A percentile compares a stretch with the other conserved stretches of the same genome.
Evolutionary conservation across 1,140 invertebrate genomes (phyloP).

Genomic region (Coenobita brevimanus): DNA sequence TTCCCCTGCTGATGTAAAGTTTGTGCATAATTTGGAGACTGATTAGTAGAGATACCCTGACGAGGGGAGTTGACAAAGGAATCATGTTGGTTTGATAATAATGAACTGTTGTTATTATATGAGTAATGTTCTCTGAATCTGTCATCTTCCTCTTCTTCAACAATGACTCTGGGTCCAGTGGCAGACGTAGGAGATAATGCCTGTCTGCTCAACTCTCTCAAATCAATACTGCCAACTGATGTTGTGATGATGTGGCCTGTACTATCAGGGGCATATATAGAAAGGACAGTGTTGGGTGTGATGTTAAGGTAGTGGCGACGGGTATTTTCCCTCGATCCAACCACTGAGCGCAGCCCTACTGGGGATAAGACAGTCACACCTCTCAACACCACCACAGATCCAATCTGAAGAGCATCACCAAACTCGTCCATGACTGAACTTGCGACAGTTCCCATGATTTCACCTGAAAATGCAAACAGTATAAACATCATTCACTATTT

Average conservation of each 20-base stretch:
- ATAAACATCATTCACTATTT: too few relatives aligned
- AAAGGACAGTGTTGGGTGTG: constrained; percentile 31
- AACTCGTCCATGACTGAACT: constrained; percentile 42
- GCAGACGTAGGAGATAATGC: background rate
- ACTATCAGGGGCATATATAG: constrained; percentile 51
- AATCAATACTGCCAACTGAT: background rate
- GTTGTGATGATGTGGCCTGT: constrained; percentile 21
- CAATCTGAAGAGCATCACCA: background rate
- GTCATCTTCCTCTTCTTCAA: constrained; percentile 47
- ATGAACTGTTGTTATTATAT: background rate
- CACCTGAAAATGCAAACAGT: constrained; percentile 28
- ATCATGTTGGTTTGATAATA: constrained; percentile 4
- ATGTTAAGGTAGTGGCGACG: constrained; percentile 53
- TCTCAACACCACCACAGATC: constrained; percentile 36
- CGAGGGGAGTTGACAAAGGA: background rate
- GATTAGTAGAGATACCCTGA: background rate
- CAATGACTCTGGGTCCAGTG: constrained; percentile 13
- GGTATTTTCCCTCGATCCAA: background rate
- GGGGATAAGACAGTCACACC: constrained; percentile 54
- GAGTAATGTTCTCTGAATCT: too few relatives aligned
- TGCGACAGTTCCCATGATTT: constrained; percentile 41
- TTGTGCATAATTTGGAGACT: background rate
- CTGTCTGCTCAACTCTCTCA: background rate
- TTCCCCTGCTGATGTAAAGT: background rate
- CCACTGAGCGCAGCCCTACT: background rate